These are phyloP conservation scores for Cryptoprocta ferox DNA, from an alignment of 2,797 vertebrate genomes.

Conservation along the genomic window DNA sequence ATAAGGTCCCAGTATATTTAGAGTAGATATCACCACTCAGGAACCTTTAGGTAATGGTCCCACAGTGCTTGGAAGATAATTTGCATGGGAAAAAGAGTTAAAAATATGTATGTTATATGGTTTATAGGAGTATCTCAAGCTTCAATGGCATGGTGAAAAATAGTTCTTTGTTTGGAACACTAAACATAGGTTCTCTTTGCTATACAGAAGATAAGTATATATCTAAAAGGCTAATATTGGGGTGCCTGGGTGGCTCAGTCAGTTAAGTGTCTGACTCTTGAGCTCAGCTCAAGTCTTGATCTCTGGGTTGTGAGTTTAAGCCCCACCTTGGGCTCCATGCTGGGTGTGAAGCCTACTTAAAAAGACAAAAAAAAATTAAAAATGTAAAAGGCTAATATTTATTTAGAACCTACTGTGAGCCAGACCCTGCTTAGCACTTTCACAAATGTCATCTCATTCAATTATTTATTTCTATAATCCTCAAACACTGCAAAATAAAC, in stretches of 20 bases:
- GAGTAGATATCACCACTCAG: neutral
- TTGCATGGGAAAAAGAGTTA: neutral
- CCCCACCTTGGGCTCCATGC: too few relatives aligned
- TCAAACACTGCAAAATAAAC: constrained; percentile 42
- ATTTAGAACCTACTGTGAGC: constrained; percentile 34
- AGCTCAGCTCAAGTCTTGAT: too few relatives aligned
- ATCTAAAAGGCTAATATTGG: constrained; percentile 5
- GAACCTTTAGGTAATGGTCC: neutral
- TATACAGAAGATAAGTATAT: neutral
- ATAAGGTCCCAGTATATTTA: neutral
- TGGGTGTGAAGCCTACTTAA: too few relatives aligned
- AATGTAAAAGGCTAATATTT: neutral
- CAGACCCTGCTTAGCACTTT: neutral
- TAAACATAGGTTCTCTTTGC: neutral
- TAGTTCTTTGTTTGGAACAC: neutral
- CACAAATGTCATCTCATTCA: constrained; percentile 10
- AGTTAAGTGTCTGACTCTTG: too few relatives aligned
- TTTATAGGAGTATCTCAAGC: neutral
- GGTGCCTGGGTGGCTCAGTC: too few relatives aligned
- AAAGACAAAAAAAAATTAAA: too few relatives aligned
- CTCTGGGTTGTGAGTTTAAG: too few relatives aligned
- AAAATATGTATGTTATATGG: neutral
- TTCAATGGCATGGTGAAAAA: neutral
- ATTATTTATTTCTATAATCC: constrained; percentile 8
- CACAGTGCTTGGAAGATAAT: neutral